A percentile compares a stretch with the other conserved stretches of the same genome.
These are phyloP conservation scores for Trichacis sp. DNA, from an alignment of 2,888 invertebrate genomes.

Conservation along the genomic window DNA sequence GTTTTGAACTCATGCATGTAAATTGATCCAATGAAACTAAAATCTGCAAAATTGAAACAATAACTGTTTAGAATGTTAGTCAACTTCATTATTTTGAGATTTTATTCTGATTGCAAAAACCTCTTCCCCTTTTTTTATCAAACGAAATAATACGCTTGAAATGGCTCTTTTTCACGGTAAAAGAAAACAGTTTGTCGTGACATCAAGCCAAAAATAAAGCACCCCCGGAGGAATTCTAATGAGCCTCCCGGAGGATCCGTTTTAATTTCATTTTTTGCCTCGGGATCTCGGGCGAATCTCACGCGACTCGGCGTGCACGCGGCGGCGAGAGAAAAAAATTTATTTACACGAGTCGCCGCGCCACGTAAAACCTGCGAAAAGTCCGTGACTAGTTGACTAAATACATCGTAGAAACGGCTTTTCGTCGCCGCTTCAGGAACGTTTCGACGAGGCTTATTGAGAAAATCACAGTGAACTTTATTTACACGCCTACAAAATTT, in stretches of 20 bases:
- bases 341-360: constrained; percentile 41
- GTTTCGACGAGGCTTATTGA: constrained; percentile 46
- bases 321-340: constrained; percentile 20
- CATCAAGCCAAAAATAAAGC: background rate
- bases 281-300: constrained; percentile 14
- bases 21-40: too few species aligned
- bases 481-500: constrained; percentile 47
- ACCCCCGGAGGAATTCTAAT: background rate
- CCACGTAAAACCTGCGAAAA: constrained; percentile 41
- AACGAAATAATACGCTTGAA: background rate
- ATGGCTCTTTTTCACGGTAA: background rate
- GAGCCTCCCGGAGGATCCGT: background rate
- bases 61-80: too few species aligned
- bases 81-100: too few species aligned
- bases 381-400: constrained; percentile 46
- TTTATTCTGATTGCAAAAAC: too few species aligned
- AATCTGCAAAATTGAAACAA: too few species aligned
- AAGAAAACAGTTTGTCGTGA: background rate
- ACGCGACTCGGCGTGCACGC: constrained; percentile 26
- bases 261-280: constrained; percentile 19
- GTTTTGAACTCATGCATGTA: too few species aligned
- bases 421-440: constrained; percentile 43
- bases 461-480: constrained; percentile 52
- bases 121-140: too few species aligned
- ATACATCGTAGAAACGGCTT: constrained; percentile 41